phyloP scores from a whole-genome alignment of 2,113 vertebrate genomes.

The Nibea coibor region DNA sequence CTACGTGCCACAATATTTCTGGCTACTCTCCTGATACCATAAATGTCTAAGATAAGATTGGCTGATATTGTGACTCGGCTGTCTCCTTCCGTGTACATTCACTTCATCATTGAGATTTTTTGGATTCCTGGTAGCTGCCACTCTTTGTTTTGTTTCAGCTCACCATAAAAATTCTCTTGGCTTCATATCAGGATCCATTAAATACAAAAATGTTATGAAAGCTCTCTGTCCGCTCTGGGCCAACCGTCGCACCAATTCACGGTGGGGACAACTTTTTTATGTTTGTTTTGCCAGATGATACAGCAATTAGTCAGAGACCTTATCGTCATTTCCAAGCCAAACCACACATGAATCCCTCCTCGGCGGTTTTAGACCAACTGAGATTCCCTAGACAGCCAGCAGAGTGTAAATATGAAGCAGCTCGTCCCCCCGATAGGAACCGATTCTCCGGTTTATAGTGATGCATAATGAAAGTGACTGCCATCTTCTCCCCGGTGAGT shows the following conservation, averaged over 20 bases:
- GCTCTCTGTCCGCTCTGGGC: neutral
- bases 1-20: neutral
- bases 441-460: constrained; percentile 8
- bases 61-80: neutral
- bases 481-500: constrained; percentile 14
- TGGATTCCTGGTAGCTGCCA: neutral
- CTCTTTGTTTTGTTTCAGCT: neutral
- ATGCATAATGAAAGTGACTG: constrained; percentile 34
- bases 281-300: neutral
- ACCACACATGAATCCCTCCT: neutral
- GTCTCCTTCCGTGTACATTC: neutral
- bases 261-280: neutral
- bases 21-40: neutral
- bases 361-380: neutral
- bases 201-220: constrained; percentile 7
- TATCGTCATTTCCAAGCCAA: neutral
- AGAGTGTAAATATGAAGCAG: neutral
- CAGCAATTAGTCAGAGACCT: neutral
- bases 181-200: neutral
- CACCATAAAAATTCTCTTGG: neutral
- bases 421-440: neutral
- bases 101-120: neutral
- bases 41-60: neutral
- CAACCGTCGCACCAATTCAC: neutral
- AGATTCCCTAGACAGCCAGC: neutral